A percentile compares a stretch with the other conserved stretches of the same genome.
These are phyloP conservation scores for Urocolius indicus DNA, from an alignment of 2,113 vertebrate species.

Conservation along the genomic window DNA sequence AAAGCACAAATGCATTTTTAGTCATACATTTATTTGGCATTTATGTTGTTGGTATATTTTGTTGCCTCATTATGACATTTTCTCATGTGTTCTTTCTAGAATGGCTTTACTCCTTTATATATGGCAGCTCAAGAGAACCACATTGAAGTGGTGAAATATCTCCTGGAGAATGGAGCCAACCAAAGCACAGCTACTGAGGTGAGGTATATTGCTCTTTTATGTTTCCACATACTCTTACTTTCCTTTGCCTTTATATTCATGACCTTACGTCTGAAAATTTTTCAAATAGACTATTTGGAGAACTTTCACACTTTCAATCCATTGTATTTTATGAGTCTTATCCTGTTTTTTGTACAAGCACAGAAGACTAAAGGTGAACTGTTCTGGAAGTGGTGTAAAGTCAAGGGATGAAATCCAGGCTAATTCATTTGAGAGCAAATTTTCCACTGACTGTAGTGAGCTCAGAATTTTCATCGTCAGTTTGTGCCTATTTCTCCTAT, in stretches of 20 bases:
- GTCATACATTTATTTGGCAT: neutral
- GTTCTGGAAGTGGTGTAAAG: neutral
- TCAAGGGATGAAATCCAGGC: neutral
- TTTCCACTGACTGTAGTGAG: neutral
- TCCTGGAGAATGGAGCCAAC: slow-evolving; percentile 96
- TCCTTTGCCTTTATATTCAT: neutral
- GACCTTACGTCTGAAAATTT: neutral
- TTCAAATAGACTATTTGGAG: neutral
- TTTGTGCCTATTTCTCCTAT: neutral
- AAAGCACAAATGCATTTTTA: neutral
- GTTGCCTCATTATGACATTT: neutral
- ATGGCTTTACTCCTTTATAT: slow-evolving; percentile 98
- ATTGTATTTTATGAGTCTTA: neutral
- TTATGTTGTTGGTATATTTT: accelerated
- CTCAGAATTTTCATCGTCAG: neutral
- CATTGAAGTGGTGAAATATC: slow-evolving; percentile 93
- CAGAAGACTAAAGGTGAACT: neutral
- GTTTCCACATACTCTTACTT: accelerated
- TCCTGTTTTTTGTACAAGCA: neutral
- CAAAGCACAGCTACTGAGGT: slow-evolving; percentile 99
- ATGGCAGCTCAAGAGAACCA: slow-evolving; percentile 99
- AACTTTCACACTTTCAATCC: neutral
- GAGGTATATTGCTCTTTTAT: neutral
- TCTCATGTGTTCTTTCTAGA: slow-evolving; percentile 75
- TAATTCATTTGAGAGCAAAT: neutral